Base-by-base conservation (phyloP, 2,113 vertebrate species). In the Channa maculata region DNA sequence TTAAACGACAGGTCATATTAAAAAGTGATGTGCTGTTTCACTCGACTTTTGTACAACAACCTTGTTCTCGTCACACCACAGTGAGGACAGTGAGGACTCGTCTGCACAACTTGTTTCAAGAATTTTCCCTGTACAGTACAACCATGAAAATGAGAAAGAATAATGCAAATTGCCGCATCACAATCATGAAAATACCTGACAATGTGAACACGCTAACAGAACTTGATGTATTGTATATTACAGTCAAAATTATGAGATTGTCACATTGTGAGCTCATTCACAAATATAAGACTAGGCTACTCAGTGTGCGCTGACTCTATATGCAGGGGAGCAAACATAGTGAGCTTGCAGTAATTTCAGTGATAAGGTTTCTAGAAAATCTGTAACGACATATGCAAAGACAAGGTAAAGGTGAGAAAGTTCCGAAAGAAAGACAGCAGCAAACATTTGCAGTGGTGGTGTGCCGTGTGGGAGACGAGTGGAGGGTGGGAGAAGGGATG, bases 381-480 rank as follows among this genome's bases (percentile, higher is more conserved):
- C 75, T 58, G 77, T 48, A 46, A 82, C 65, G 3, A 14, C 1
- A 34, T 4, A 62, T 10, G 6, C 10, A 33, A 12, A 65, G 68
- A 75, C 69, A 49, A 46, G 61, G 69, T 41, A 64, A 80, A 88
- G 83, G 85, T 86, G 75, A 82, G 65, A 61, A 65, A 71, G 70
- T 10, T 5, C 65, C 71, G 24, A 24, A 49, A 0, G 52, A 74
- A 41, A 73, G 51, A 78, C 50, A 57, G 51, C 50, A 33, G 70
- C 34, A 68, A 53, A 63, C 54, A 75, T 77, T 95, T 94, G 95
- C 92, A 90, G 83, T 77, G 90, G 80, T 85, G 68, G 79, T 77
- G 76, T 87, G 77, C 49, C 79, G 88, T 83, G 85, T 89, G 93
- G 94, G 91, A 88, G 94, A 87, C 89, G 87, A 72, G 81, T 74